Percentiles rank a stretch among this genome's conserved stretches.
These are phyloP conservation scores for Pimephales promelas DNA, from an alignment of 2,113 vertebrate species.

Conservation along the genomic window DNA sequence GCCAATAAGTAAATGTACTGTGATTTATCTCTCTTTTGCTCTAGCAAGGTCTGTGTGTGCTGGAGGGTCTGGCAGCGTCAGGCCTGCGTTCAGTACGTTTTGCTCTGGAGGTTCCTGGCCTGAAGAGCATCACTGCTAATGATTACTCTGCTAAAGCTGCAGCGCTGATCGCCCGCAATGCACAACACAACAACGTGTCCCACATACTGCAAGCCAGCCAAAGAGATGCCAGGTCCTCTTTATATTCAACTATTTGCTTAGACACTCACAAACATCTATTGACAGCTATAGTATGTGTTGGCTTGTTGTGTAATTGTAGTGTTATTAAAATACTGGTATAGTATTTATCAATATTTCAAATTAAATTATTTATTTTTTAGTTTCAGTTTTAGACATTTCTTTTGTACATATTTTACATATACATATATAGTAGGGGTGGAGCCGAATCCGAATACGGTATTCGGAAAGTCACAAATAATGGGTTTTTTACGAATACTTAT, in stretches of 20 bases:
- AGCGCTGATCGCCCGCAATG: conserved; percentile 81
- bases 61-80: conserved; percentile 89
- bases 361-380: no score
- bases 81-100: conserved; percentile 92
- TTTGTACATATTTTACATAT: no score
- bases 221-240: conserved; percentile 84
- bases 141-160: conserved; percentile 84
- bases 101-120: conserved; percentile 87
- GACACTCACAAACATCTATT: neutral
- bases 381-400: no score
- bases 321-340: no score
- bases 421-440: no score
- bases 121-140: conserved; percentile 83
- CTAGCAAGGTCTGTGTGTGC: conserved; percentile 79
- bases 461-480: no score
- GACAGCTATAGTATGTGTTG: no score
- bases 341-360: no score
- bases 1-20: neutral
- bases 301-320: no score
- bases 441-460: no score
- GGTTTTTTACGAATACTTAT: no score
- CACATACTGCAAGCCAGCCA: conserved; percentile 82
- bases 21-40: neutral
- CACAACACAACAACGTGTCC: conserved; percentile 78
- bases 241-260: neutral